Conservation (phyloP, 64 coral and sea anemone genomes). For the Orbicella faveolata region DNA sequence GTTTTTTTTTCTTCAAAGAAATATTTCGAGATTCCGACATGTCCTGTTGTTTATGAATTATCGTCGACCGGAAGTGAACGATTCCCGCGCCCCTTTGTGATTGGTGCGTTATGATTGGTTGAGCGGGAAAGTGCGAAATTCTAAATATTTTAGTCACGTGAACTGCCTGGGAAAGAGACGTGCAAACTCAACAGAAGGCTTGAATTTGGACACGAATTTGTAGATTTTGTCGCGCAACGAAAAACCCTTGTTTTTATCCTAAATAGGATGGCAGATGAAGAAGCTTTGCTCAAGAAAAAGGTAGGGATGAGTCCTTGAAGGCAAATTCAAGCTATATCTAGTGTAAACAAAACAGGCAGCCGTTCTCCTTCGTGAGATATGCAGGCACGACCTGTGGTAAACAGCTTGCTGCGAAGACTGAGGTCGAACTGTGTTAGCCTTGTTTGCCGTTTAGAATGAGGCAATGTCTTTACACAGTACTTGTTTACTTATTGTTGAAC, state of each 20-base stretch:
- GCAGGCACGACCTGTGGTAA: neutral
- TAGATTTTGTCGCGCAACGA: neutral
- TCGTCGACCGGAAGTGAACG: neutral
- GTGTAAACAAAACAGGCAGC: neutral
- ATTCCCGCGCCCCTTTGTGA: conserved; percentile 32
- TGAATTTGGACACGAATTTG: neutral
- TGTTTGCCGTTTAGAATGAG: neutral
- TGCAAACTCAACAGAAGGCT: neutral
- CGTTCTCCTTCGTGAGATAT: neutral
- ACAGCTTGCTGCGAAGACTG: neutral
- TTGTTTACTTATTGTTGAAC: conserved; percentile 37
- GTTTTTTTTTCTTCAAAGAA: neutral
- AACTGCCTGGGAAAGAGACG: neutral
- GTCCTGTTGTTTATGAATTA: conserved; percentile 1
- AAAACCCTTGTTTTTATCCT: neutral
- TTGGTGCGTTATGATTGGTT: conserved; percentile 4
- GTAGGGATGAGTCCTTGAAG: neutral
- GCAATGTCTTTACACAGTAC: neutral
- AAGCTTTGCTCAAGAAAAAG: conserved; percentile 45
- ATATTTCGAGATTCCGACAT: conserved; percentile 18
- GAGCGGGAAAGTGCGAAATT: conserved; percentile 17
- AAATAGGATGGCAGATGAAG: conserved; percentile 35
- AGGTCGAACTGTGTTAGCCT: neutral
- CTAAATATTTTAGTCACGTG: conserved; percentile 50
- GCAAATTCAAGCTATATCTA: neutral